A percentile compares a stretch with the other conserved stretches of the same genome.
These are phyloP conservation scores for Criorhina ranunculi DNA, from an alignment of 2,888 invertebrate genomes.

Conservation along the genomic window DNA sequence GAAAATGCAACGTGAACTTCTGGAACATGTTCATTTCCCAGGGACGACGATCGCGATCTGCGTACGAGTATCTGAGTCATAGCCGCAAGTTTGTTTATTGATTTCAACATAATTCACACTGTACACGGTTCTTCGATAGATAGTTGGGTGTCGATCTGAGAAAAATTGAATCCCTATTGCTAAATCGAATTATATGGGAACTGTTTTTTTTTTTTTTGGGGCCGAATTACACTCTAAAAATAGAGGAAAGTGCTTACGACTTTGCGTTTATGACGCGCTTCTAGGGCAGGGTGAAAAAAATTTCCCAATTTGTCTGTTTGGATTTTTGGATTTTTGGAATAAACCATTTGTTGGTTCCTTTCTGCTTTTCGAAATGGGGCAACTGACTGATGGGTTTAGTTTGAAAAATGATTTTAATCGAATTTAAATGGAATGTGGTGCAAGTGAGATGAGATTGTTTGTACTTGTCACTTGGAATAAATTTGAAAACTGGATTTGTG, in stretches of 20 bases:
- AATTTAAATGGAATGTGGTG: constrained; percentile 36
- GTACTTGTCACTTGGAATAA: constrained; percentile 24
- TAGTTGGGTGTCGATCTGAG: constrained; percentile 35
- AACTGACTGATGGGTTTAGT: constrained; percentile 4
- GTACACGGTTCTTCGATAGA: neutral
- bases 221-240: constrained; percentile 15
- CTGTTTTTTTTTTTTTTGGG: neutral
- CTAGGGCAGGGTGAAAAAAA: constrained; percentile 42
- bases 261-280: constrained; percentile 7
- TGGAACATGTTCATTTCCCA: constrained; percentile 22
- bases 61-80: constrained; percentile 31
- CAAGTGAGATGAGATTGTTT: constrained; percentile 11
- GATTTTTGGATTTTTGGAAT: constrained; percentile 2
- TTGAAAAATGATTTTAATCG: constrained; percentile 30
- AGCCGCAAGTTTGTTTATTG: constrained; percentile 55
- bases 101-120: constrained; percentile 40
- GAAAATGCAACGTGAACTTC: constrained; percentile 50
- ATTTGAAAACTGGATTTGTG: neutral
- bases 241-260: constrained; percentile 1
- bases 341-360: neutral
- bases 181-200: constrained; percentile 50
- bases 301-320: constrained; percentile 41
- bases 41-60: neutral
- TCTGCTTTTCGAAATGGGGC: neutral
- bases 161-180: constrained; percentile 27